Evolutionary conservation across 2,888 invertebrate species (phyloP).

Genomic region (Ernsta delagoae): DNA sequence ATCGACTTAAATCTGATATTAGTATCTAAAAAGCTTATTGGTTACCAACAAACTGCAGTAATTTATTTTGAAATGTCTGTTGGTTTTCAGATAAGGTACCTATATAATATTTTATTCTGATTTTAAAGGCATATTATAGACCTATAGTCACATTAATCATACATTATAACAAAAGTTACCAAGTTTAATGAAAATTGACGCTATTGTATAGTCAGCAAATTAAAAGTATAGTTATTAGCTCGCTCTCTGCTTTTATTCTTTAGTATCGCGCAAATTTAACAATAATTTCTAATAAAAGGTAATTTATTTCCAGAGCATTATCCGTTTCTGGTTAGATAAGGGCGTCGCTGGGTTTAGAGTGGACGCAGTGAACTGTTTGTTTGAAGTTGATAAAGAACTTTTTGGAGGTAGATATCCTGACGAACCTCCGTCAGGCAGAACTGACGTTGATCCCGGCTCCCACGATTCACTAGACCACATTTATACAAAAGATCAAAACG

Average conservation of each 20-base stretch:
- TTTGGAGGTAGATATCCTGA: conserved; percentile 78
- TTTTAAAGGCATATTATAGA: too few species aligned
- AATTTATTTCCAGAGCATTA: conserved; percentile 74
- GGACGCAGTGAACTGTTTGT: conserved; percentile 89
- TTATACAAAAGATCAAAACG: conserved; percentile 86
- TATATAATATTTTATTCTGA: too few species aligned
- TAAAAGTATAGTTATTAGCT: too few species aligned
- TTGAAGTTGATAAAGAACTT: conserved; percentile 81
- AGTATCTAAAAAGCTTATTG: too few species aligned
- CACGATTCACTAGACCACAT: conserved; percentile 86
- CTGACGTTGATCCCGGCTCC: conserved; percentile 71
- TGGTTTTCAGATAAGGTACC: too few species aligned
- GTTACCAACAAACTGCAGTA: too few species aligned
- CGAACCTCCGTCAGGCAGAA: conserved; percentile 80
- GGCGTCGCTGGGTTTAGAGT: conserved; percentile 95
- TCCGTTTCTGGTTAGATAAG: conserved; percentile 92
- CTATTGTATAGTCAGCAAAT: too few species aligned
- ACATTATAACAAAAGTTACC: too few species aligned
- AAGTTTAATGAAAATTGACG: background rate
- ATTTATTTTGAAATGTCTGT: too few species aligned
- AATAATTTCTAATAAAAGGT: background rate
- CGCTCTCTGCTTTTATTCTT: too few species aligned
- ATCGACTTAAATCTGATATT: too few species aligned
- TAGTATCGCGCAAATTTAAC: background rate
- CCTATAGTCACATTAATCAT: too few species aligned